Evolutionary conservation across 2,113 vertebrate genomes (phyloP).

Genomic region (Eptatretus burgeri): DNA sequence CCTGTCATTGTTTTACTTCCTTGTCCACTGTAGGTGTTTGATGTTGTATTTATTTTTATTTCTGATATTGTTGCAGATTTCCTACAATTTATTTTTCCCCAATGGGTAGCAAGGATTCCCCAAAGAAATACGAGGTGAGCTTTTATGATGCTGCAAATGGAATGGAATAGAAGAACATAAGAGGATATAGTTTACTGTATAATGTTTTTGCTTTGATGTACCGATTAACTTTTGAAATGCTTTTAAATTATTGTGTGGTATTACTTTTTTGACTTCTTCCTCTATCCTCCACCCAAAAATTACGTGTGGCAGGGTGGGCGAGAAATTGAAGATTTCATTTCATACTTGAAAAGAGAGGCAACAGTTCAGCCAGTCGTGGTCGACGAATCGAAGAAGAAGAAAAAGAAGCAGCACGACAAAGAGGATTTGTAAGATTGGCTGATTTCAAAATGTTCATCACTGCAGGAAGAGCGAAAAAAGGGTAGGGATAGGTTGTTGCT

Average conservation of each 20-base stretch:
- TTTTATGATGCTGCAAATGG: no score
- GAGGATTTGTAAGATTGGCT: slow-evolving; percentile 13
- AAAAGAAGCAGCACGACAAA: slow-evolving; percentile 43
- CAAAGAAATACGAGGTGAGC: slow-evolving; percentile 77
- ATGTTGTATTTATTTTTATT: slow-evolving; percentile 6
- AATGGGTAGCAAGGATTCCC: slow-evolving; percentile 50
- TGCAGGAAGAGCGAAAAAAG: no score
- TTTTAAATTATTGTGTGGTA: no score
- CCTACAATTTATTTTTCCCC: slow-evolving; percentile 78
- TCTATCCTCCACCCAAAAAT: no score
- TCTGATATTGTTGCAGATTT: slow-evolving; percentile 25
- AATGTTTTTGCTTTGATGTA: no score
- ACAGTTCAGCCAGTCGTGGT: slow-evolving; percentile 32
- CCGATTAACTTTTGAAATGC: no score
- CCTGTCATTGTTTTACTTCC: background rate
- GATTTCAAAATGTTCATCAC: no score
- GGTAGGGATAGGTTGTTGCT: no score
- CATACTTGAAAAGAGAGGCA: slow-evolving; percentile 68
- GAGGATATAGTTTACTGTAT: no score
- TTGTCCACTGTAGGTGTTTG: background rate
- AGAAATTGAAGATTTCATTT: slow-evolving; percentile 66
- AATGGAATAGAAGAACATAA: no score
- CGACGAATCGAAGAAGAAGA: slow-evolving; percentile 46
- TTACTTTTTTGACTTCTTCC: no score
- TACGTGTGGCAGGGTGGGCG: slow-evolving; percentile 44